These are phyloP conservation scores for Hepsetus odoe DNA, from an alignment of 2,113 vertebrate genomes.

Conservation along the genomic window DNA sequence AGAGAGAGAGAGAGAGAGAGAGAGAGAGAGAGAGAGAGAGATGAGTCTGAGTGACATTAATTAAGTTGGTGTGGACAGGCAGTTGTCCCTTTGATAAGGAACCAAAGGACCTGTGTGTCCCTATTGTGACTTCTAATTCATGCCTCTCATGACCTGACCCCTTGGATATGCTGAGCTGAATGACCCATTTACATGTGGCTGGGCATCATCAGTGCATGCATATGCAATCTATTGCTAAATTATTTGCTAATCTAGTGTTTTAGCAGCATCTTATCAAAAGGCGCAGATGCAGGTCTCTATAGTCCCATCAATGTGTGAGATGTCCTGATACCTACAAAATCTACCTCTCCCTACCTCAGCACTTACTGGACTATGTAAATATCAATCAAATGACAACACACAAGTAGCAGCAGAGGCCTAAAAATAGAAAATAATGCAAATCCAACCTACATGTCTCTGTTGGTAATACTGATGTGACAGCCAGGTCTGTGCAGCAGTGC, in stretches of 20 bases:
- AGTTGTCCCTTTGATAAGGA: too few relatives aligned
- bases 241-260: conserved; percentile 14
- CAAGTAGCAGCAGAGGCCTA: background rate
- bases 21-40: too few relatives aligned
- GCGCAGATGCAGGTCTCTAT: background rate
- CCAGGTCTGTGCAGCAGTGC: conserved; percentile 6
- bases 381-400: conserved; percentile 4
- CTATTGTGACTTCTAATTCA: too few relatives aligned
- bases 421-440: conserved; percentile 13
- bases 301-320: conserved; percentile 1
- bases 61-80: too few relatives aligned
- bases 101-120: too few relatives aligned
- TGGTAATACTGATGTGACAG: conserved; percentile 18
- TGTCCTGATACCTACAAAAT: background rate
- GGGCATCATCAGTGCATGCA: too few relatives aligned
- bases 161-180: too few relatives aligned
- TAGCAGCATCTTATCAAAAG: background rate
- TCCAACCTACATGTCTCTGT: conserved; percentile 3
- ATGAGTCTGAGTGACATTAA: too few relatives aligned
- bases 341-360: background rate
- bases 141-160: too few relatives aligned
- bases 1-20: too few relatives aligned
- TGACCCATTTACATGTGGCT: too few relatives aligned
- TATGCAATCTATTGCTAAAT: conserved; percentile 20
- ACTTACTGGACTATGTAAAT: background rate